Percentiles rank a stretch among this genome's conserved stretches.
phyloP scores from a whole-genome alignment of 2,797 vertebrate species.

The Telmatherina bonti region DNA sequence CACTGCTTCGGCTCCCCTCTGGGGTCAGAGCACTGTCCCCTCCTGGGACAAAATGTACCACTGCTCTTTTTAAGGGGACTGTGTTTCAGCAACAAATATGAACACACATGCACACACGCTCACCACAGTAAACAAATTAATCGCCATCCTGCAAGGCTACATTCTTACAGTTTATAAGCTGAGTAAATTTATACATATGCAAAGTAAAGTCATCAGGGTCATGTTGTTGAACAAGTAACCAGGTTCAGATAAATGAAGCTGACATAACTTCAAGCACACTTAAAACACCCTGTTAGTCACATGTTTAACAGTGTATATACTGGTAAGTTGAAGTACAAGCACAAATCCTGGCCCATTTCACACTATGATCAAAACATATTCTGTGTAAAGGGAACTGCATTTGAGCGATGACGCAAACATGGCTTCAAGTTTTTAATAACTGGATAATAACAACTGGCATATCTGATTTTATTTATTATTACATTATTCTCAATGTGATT shows the following conservation, averaged over 20 bases:
- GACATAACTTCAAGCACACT: constrained; percentile 8
- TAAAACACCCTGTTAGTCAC: not conserved
- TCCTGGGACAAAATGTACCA: constrained; percentile 54
- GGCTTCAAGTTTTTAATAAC: not conserved
- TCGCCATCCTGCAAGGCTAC: constrained; percentile 3
- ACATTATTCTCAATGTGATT: not conserved
- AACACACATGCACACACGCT: constrained; percentile 10
- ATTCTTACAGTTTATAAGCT: constrained; percentile 1
- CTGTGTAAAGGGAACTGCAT: not conserved
- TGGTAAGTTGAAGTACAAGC: not conserved
- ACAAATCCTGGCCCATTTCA: constrained; percentile 1
- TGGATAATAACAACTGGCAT: not conserved
- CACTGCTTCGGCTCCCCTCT: constrained; percentile 48
- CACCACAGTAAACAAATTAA: not conserved
- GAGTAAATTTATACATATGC: constrained; percentile 13
- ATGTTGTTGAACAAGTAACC: constrained; percentile 9
- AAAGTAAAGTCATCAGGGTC: constrained; percentile 18
- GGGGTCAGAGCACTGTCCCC: constrained; percentile 58
- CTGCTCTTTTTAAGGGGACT: constrained; percentile 36
- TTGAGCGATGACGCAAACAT: not conserved
- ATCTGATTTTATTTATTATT: not conserved
- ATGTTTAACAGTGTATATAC: not conserved
- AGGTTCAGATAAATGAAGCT: constrained; percentile 6
- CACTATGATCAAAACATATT: constrained; percentile 1
- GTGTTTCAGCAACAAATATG: constrained; percentile 16